phyloP scores from a whole-genome alignment of 2,888 invertebrate genomes.

The Drepanosiphum platanoidis region DNA sequence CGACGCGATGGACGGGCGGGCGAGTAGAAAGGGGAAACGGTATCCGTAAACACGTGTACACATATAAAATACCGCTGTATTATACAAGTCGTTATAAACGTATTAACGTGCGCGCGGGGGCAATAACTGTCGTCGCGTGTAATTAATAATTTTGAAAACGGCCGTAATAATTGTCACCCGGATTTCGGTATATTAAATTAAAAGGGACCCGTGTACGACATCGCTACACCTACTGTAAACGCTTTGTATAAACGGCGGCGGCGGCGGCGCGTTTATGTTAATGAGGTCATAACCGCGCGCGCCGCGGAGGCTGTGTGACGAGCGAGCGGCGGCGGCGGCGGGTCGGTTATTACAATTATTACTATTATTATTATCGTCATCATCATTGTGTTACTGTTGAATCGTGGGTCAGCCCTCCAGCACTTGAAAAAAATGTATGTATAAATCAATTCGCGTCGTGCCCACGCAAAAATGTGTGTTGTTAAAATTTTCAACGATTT shows the following conservation, averaged over 20 bases:
- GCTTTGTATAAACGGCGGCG: not conserved
- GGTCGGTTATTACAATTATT: not conserved
- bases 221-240: conserved; percentile 6
- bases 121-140: conserved; percentile 19
- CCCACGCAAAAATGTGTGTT: no score
- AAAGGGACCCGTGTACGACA: conserved; percentile 17
- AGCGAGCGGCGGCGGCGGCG: not conserved
- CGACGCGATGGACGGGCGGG: not conserved
- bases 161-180: conserved; percentile 34
- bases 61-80: not conserved
- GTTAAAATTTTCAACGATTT: no score
- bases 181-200: conserved; percentile 23
- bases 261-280: conserved; percentile 38
- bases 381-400: not conserved
- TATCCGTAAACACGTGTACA: not conserved
- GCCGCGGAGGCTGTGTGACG: not conserved
- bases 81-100: conserved; percentile 38
- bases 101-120: conserved; percentile 3
- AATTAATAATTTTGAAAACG: conserved; percentile 43
- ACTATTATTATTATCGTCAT: not conserved
- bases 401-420: not conserved
- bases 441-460: no score
- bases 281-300: conserved; percentile 36
- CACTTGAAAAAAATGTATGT: no score
- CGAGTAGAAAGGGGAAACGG: not conserved